Evolutionary conservation across 2,888 invertebrate species (phyloP), one percentile per base, ranked within the genome.

Genomic region (Cyaniris semiargus): DNA sequence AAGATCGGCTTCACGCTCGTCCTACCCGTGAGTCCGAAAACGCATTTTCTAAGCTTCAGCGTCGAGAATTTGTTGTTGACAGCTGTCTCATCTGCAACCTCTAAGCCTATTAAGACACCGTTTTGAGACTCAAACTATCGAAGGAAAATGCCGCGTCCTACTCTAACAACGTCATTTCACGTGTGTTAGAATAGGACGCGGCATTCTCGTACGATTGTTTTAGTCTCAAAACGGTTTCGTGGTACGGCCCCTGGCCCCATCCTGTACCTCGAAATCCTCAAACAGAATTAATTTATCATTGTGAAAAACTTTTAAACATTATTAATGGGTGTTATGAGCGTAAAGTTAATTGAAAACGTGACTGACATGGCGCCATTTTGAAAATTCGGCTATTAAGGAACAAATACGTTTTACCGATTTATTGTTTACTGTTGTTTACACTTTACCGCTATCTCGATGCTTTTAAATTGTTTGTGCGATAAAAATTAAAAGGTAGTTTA

Each of bases 21-120:
- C n/a, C 8, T 21, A 27, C 1, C 74, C 53, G 74, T 74, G 74
- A 18, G 0, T 27, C 48, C 27, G 27, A 74, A 74, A 74, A 53
- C 74, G 74, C 74, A 74, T 74, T 74, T 74, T 74, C 74, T 53
- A 74, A 74, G 48, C 74, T 15, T 53, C 53, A 53, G 74, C 53
- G 27, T 1, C n/a, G 53, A 53, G 74, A 53, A 53, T 31, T 74
- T 74, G 74, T 74, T 74, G 74, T 74, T 74, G 74, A 74, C 74
- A 74, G 74, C 74, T 53, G 74, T 74, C 27, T 31, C 74, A 48
- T 74, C 74, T 48, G 74, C 74, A 48, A 48, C 74, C n/a, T n/a
- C n/a, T n/a, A n/a, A n/a, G n/a, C n/a, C n/a, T n/a, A n/a, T n/a
- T n/a, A n/a, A n/a, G n/a, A n/a, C n/a, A n/a, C n/a, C n/a, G n/a